A percentile compares a stretch with the other conserved stretches of the same genome.
phyloP scores from a whole-genome alignment of 2,888 invertebrate species.

The Synanthedon vespiformis region DNA sequence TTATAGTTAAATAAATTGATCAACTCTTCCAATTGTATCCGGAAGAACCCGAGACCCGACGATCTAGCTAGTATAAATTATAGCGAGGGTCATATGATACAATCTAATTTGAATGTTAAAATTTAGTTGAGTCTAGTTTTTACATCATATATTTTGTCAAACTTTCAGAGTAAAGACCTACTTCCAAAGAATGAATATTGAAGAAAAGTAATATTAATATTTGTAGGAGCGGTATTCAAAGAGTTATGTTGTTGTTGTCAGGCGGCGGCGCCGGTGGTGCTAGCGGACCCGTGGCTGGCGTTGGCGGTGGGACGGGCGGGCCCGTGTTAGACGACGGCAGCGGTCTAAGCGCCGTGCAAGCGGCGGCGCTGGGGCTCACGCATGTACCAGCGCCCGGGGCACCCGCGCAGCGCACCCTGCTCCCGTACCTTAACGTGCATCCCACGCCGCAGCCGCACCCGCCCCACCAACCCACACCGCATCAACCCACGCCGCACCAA shows the following conservation, averaged over 20 bases:
- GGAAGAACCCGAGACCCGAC: too few relatives aligned
- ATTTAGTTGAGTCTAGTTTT: too few relatives aligned
- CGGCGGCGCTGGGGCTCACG: constrained; percentile 52
- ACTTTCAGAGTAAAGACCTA: too few relatives aligned
- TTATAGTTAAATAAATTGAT: too few relatives aligned
- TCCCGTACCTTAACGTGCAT: constrained; percentile 22
- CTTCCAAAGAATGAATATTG: too few relatives aligned
- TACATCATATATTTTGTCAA: too few relatives aligned
- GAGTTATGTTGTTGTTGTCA: background rate
- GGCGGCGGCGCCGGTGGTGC: constrained; percentile 7
- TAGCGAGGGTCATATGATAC: too few relatives aligned
- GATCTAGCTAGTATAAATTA: too few relatives aligned
- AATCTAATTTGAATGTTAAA: too few relatives aligned
- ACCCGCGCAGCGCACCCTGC: constrained; percentile 20
- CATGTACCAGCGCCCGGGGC: constrained; percentile 48
- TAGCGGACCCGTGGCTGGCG: constrained; percentile 10
- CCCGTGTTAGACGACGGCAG: constrained; percentile 14
- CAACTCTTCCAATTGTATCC: too few relatives aligned
- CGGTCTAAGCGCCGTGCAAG: constrained; percentile 52
- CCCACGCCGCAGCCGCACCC: constrained; percentile 14
- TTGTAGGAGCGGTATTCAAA: too few relatives aligned
- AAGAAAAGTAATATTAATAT: too few relatives aligned
- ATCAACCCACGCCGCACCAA: constrained; percentile 17
- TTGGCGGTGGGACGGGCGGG: constrained; percentile 2
- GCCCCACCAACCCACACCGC: constrained; percentile 17